Base-by-base conservation (phyloP, 2,888 invertebrate genomes). In the Tetragonula carbonaria region DNA sequence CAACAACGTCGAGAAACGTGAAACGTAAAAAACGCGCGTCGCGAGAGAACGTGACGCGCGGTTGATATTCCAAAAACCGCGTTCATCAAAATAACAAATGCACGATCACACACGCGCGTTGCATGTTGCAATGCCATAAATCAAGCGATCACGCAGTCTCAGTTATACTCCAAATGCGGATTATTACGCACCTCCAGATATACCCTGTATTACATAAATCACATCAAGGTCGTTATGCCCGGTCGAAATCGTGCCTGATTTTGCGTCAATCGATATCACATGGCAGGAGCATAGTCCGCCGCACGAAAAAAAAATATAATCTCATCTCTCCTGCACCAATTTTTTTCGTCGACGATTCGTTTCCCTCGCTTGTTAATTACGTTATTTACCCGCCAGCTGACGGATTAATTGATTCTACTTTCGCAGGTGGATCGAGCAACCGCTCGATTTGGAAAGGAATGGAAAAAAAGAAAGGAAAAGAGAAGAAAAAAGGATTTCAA, bases 141-240 rank as follows among this genome's bases (percentile, higher is more conserved):
- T 77, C 77, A 71, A 65, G 53, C 23, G 23, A 53, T 77, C 18
- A 23, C 51, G 53, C 13, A 74, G 38, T 62, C 23, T 70, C 51
- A 51, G 77, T 71, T 53, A 28, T 38, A 63, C 18, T 18, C 23
- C 63, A 51, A 77, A 51, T 51, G 11, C 71, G 71, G 59, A 77
- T 71, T 77, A 77, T 53, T 71, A 71, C 72, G 53, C 77, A 63
- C 28, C 45, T 62, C 55, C 13, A 74, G n/a, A 76, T 33, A 23
- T 13, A 13, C 62, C n/a, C 14, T 11, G 6, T 38, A 28, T 63
- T 63, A 53, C 63, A 71, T 77, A 77, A 77, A 77, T 77, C 62
- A 63, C 28, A 75, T 21, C 2, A 8, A 11, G 62, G 62, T 76
- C n/a, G 70, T 62, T 70, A 62, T 16, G 38, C 6, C 62, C 33